A percentile compares a stretch with the other conserved stretches of the same genome.
Evolutionary conservation across 2,888 invertebrate species (phyloP).

Genomic region (Eupithecia abbreviata): DNA sequence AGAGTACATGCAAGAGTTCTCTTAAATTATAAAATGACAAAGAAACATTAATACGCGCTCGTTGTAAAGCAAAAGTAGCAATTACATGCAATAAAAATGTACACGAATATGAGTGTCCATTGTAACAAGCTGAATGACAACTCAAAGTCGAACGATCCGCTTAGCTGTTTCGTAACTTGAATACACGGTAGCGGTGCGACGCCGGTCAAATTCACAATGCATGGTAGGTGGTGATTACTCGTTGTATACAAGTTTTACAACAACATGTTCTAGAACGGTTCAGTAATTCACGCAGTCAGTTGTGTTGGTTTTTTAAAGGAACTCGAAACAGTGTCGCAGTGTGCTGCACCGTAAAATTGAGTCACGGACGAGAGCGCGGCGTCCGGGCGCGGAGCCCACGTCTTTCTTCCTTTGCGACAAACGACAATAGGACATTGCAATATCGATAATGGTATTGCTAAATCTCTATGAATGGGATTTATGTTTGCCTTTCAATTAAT

Average conservation of each 20-base stretch:
- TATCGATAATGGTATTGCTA: slow-evolving; percentile 57
- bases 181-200: slow-evolving; percentile 20
- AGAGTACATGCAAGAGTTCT: background rate
- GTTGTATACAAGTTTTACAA: slow-evolving; percentile 32
- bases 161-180: slow-evolving; percentile 33
- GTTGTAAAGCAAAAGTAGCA: slow-evolving; percentile 17
- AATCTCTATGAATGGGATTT: slow-evolving; percentile 42
- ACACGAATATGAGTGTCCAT: slow-evolving; percentile 6
- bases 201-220: slow-evolving; percentile 7
- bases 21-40: slow-evolving; percentile 14
- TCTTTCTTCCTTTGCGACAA: slow-evolving; percentile 65
- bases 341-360: slow-evolving; percentile 70
- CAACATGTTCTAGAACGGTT: slow-evolving; percentile 43
- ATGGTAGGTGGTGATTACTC: slow-evolving; percentile 23
- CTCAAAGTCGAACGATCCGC: slow-evolving; percentile 30
- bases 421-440: slow-evolving; percentile 62
- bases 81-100: slow-evolving; percentile 19
- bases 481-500: slow-evolving; percentile 28
- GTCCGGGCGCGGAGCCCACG: slow-evolving; percentile 59
- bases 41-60: slow-evolving; percentile 13
- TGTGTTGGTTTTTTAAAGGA: slow-evolving; percentile 47
- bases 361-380: slow-evolving; percentile 61
- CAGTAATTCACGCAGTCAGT: slow-evolving; percentile 47
- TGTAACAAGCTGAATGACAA: slow-evolving; percentile 17
- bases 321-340: slow-evolving; percentile 62